Evolutionary conservation across 2,888 invertebrate genomes (phyloP).

Genomic region (Spodoptera littoralis): DNA sequence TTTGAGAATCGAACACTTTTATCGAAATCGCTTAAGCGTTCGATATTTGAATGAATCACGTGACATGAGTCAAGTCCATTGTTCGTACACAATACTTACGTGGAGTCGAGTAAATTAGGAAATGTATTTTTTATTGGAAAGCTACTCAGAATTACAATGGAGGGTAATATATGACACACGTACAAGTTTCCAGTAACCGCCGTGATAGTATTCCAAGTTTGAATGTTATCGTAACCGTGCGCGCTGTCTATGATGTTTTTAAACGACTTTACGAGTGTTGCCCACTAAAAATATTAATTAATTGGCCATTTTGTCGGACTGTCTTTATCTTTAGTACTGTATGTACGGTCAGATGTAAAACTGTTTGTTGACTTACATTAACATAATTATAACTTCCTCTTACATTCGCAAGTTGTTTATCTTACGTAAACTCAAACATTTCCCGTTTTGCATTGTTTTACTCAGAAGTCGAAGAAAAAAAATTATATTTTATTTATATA

Average conservation of each 20-base stretch:
- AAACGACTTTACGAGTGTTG: conserved; percentile 47
- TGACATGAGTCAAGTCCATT: conserved; percentile 84
- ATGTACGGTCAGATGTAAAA: conserved; percentile 30
- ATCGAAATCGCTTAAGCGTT: conserved; percentile 64
- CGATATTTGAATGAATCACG: conserved; percentile 84
- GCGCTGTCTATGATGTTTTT: conserved; percentile 53
- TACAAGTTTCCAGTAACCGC: conserved; percentile 77
- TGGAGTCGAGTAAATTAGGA: conserved; percentile 84
- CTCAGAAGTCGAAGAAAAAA: conserved; percentile 70
- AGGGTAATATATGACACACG: conserved; percentile 77
- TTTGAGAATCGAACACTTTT: conserved; percentile 55
- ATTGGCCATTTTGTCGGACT: conserved; percentile 22
- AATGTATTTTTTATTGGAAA: conserved; percentile 87
- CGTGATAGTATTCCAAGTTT: conserved; percentile 80
- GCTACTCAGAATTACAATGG: conserved; percentile 84
- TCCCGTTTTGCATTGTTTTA: conserved; percentile 81
- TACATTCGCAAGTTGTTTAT: conserved; percentile 58
- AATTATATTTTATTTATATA: conserved; percentile 80
- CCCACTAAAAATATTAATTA: conserved; percentile 46
- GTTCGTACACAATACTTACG: conserved; percentile 81
- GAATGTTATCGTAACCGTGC: conserved; percentile 59
- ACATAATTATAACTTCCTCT: conserved; percentile 61
- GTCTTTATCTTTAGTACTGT: conserved; percentile 6
- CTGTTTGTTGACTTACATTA: conserved; percentile 56
- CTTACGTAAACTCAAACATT: conserved; percentile 72